These are phyloP conservation scores for Pseudotriccus pelzelni DNA, from an alignment of 2,797 vertebrate genomes.

Conservation along the genomic window DNA sequence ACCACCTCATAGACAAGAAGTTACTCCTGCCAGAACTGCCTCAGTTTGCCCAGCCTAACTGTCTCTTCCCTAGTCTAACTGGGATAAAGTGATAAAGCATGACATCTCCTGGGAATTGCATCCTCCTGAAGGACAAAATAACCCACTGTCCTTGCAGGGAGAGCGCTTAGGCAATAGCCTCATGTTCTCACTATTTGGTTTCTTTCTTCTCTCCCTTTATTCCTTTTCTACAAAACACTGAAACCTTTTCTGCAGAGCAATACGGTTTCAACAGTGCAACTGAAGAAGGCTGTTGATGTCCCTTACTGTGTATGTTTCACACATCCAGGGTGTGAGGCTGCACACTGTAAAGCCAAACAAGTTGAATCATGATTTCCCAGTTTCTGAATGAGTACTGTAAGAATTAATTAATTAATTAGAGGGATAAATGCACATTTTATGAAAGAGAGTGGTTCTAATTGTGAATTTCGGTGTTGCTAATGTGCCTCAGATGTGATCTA, in stretches of 20 bases:
- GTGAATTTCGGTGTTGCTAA: neutral
- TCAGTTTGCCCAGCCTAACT: neutral
- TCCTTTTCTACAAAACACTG: neutral
- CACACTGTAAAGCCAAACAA: rapidly evolving
- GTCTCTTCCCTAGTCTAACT: neutral
- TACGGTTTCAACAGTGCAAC: neutral
- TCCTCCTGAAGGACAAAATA: neutral
- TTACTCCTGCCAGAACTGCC: neutral
- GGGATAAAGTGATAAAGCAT: neutral
- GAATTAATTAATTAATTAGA: neutral
- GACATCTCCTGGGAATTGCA: neutral
- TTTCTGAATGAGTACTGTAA: neutral
- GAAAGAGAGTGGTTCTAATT: neutral
- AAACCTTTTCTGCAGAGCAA: neutral
- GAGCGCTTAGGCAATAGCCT: neutral
- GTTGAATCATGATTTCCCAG: neutral
- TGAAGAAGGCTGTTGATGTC: neutral
- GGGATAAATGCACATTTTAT: neutral
- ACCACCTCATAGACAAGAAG: neutral
- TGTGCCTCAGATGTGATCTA: neutral
- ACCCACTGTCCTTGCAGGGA: neutral
- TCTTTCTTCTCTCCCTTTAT: neutral
- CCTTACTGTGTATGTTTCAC: rapidly evolving
- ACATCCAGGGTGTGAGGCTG: neutral
- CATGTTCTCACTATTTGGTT: neutral